These are phyloP conservation scores for Habropoda laboriosa DNA, from an alignment of 1,140 invertebrate species.

Conservation along the genomic window DNA sequence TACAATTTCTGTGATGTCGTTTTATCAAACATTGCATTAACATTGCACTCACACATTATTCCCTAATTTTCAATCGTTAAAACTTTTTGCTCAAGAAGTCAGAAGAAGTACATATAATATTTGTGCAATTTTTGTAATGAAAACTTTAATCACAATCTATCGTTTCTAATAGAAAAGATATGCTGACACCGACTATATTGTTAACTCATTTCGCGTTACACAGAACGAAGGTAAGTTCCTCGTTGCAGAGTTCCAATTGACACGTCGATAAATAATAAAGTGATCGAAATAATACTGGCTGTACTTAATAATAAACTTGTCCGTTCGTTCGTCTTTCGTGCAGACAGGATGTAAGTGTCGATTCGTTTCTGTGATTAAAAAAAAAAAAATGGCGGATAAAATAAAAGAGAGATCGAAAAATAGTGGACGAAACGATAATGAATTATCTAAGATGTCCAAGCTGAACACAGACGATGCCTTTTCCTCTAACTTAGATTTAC, in stretches of 20 bases:
- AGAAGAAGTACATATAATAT: too few relatives aligned
- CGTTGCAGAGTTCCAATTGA: background rate
- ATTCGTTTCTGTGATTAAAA: background rate
- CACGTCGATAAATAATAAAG: conserved; percentile 6
- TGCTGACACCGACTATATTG: too few relatives aligned
- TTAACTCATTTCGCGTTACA: background rate
- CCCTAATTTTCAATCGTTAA: too few relatives aligned
- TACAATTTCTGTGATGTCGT: too few relatives aligned
- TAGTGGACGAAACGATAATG: conserved; percentile 23
- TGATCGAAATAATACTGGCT: background rate
- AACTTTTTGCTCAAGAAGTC: too few relatives aligned
- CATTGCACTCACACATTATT: too few relatives aligned
- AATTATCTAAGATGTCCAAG: conserved; percentile 40
- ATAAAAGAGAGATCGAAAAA: background rate
- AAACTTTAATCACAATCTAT: too few relatives aligned
- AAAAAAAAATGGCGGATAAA: background rate
- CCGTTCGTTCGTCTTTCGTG: background rate
- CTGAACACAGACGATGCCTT: background rate
- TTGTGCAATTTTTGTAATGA: too few relatives aligned
- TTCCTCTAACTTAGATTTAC: conserved; percentile 1
- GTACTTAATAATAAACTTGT: background rate
- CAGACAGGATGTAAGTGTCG: background rate
- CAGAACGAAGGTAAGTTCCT: background rate
- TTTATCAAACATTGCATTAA: too few relatives aligned
- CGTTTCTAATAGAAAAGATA: too few relatives aligned